Evolutionary conservation across 2,888 invertebrate genomes (phyloP).

Genomic region (Troides aeacus): DNA sequence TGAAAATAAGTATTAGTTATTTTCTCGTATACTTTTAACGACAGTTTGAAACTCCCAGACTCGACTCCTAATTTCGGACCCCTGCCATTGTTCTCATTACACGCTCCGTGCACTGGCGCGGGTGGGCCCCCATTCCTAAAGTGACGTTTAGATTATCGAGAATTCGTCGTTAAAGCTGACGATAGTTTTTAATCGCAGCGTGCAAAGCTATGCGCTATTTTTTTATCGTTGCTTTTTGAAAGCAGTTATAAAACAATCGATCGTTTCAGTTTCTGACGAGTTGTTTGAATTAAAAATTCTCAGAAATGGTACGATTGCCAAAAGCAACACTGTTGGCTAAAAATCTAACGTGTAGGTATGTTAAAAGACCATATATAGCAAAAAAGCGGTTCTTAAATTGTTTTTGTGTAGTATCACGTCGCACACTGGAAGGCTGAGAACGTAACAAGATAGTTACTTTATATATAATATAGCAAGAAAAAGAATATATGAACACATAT

Average conservation of each 20-base stretch:
- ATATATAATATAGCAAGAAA: too few species aligned
- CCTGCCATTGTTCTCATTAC: constrained; percentile 34
- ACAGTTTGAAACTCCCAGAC: constrained; percentile 5
- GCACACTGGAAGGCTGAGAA: too few species aligned
- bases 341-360: not conserved
- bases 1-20: not conserved
- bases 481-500: too few species aligned
- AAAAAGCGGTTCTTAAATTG: too few species aligned
- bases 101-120: constrained; percentile 33
- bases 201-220: constrained; percentile 38
- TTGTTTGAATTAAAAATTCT: too few species aligned
- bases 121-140: constrained; percentile 38
- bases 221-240: constrained; percentile 10
- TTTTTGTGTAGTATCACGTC: too few species aligned
- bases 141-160: constrained; percentile 54
- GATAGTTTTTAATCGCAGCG: constrained; percentile 26
- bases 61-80: constrained; percentile 27
- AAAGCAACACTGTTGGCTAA: not conserved
- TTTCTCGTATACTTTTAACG: constrained; percentile 3
- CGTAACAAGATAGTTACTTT: too few species aligned
- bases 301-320: too few species aligned
- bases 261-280: not conserved
- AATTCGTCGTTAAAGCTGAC: constrained; percentile 48
- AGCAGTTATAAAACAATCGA: constrained; percentile 14
- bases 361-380: not conserved